Evolutionary conservation across 2,797 vertebrate genomes (phyloP), one percentile per base, ranked within the genome.

Genomic region (Uromys caudimaculatus): DNA sequence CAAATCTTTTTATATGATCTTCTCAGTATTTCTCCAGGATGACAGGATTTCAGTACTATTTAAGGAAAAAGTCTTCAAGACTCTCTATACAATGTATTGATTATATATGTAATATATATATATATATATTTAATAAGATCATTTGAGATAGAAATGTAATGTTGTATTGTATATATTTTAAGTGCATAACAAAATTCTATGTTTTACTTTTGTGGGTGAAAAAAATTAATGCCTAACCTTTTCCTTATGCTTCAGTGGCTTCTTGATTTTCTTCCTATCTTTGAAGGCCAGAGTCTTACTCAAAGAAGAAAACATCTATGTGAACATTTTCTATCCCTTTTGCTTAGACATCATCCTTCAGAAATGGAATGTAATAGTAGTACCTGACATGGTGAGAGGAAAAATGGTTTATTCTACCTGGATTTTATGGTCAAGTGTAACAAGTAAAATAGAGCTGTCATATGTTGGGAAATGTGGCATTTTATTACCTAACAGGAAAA

Each of bases 401-500:
- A 91, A 76, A 67, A 83, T 38, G n/a, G 64, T 89, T 67, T 58
- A 13, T 86, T 89, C 44, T 96, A 76, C 32, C 32, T 13, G 94
- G 24, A 87, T 93, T 86, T 93, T 89, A 44, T 69, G 91, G 27
- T 77, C 81, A 94, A 47, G 44, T 79, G n/a, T 5, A 32, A n/a
- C 7, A 79, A 62, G 23, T 35, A 83, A 90, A 0, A 32, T 19
- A 84, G 44, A 52, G 50, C 17, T 41, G 0, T 71, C 81, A 38
- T 21, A 64, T 54, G 14, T 24, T 90, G 56, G 35, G 23, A 93
- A 94, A 84, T 41, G 3, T 27, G 4, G 1, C 52, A 86, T 12
- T 67, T 94, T 97, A 88, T 88, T 96, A 88, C 23, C 12, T 69
- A 2, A 93, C 1, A 50, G 19, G 38, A 97, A 41, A 90, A 86